Evolutionary conservation across 2,888 invertebrate genomes (phyloP).

Genomic region (Arctia plantaginis): DNA sequence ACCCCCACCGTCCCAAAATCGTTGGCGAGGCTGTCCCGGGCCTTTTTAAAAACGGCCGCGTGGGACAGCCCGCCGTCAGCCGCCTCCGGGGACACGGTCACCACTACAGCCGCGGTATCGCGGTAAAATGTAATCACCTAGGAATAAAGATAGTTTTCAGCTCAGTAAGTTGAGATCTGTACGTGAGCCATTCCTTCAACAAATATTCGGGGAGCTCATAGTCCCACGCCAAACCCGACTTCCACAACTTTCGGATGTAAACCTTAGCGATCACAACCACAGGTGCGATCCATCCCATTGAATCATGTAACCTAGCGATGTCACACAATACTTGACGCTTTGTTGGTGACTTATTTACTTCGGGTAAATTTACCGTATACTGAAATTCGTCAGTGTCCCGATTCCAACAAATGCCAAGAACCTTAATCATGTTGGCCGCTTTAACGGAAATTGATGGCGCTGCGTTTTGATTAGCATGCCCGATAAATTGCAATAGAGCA

Average conservation of each 20-base stretch:
- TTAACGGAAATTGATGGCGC: constrained; percentile 6
- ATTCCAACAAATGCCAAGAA: constrained; percentile 22
- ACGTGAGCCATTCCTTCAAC: constrained; percentile 5
- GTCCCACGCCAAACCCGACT: constrained; percentile 15
- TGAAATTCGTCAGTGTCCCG: constrained; percentile 6
- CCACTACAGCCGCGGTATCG: too few relatives aligned
- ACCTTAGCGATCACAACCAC: constrained; percentile 18
- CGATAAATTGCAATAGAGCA: constrained; percentile 1
- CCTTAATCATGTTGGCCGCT: constrained; percentile 10
- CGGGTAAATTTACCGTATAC: constrained; percentile 2
- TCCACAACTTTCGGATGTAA: constrained; percentile 16
- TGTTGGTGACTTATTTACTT: background rate
- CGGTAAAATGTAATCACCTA: constrained; percentile 1
- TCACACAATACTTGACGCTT: constrained; percentile 17
- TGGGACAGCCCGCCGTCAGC: too few relatives aligned
- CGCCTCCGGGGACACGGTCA: too few relatives aligned
- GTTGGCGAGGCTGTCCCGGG: too few relatives aligned
- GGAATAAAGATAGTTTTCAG: constrained; percentile 6
- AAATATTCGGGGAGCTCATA: constrained; percentile 4
- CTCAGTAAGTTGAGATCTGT: constrained; percentile 4
- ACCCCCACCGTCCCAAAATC: too few relatives aligned
- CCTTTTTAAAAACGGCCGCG: too few relatives aligned
- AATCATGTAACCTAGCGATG: constrained; percentile 12
- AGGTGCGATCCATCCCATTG: constrained; percentile 22
- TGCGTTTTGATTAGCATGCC: background rate